These are phyloP conservation scores for Xenopus borealis DNA, from an alignment of 2,113 vertebrate species.

Conservation along the genomic window DNA sequence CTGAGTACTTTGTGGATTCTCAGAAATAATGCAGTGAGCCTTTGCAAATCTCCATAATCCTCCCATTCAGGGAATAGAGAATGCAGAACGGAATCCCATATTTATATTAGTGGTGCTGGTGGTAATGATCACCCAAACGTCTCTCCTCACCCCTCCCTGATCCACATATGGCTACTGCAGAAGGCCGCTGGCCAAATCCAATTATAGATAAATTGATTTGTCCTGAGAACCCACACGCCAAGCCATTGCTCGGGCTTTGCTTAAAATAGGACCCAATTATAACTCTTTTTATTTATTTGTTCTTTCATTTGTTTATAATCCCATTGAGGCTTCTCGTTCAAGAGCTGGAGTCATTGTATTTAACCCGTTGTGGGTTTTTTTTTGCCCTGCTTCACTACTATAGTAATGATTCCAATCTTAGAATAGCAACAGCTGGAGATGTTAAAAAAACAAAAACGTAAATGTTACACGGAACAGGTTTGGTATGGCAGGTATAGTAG, in stretches of 20 bases:
- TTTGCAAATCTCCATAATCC: neutral
- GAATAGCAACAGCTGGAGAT: no score
- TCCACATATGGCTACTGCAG: slow-evolving; percentile 6
- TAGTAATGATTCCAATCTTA: no score
- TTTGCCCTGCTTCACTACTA: no score
- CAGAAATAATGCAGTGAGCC: no score
- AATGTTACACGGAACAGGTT: no score
- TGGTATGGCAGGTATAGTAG: no score
- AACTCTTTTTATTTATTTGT: slow-evolving; percentile 20
- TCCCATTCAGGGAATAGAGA: neutral
- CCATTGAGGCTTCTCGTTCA: neutral
- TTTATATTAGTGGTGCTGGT: slow-evolving; percentile 2
- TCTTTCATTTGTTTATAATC: slow-evolving; percentile 38
- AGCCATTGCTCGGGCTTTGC: slow-evolving; percentile 17
- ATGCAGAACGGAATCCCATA: slow-evolving; percentile 6
- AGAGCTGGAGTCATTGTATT: no score
- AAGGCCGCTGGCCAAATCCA: slow-evolving; percentile 29
- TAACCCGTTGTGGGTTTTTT: no score
- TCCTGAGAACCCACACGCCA: slow-evolving; percentile 9
- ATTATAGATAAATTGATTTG: slow-evolving; percentile 43
- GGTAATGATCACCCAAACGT: slow-evolving; percentile 9
- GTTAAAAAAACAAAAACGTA: no score
- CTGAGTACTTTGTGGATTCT: no score
- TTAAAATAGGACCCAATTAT: slow-evolving; percentile 38
- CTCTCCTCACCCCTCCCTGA: neutral